Base-by-base conservation (phyloP, 2,113 vertebrate genomes). In the Bubo blakistoni region DNA sequence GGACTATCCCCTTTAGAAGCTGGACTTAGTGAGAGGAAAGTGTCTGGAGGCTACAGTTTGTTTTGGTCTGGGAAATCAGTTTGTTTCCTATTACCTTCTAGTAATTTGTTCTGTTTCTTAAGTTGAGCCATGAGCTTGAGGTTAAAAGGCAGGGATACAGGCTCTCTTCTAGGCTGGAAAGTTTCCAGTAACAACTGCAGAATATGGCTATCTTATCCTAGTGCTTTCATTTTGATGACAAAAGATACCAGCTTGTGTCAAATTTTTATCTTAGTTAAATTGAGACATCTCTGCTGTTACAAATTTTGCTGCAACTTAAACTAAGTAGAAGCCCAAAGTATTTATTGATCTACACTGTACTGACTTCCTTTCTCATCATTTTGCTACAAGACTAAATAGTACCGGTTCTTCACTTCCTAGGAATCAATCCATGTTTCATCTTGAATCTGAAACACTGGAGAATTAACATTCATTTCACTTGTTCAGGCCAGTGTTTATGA, bases 91-190 rank as follows among this genome's bases (percentile, higher is more conserved):
- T 95, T 81, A 91, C 80, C 47, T 94, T 88, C 59, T 57, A n/a
- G 86, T 92, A 94, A 93, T 92, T 92, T 78, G 38, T 90, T 95
- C 85, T 88, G 34, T 88, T 96, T 95, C 63, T 46, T 90, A 81
- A 88, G 47, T 17, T 88, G 63, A 86, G 65, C 47, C 90, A 34
- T 74, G 76, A 93, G 80, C 57, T 78, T 0, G 0, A 62, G 88
- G 92, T 93, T 92, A 97, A 92, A 61, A 78, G 71, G 46, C 51
- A 86, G 55, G 63, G 85, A 88, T 49, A 74, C 38, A 44, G 57
- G 16, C 34, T 88, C 24, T 71, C 52, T 84, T 78, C 27, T 63
- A 73, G 51, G 52, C 63, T 86, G 61, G 46, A 67, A 54, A 78
- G n/a, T 81, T 94, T 90, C 72, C 59, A 55, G 21, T 34, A 86